Evolutionary conservation across 1,140 invertebrate species (phyloP).

Genomic region (Chymomyza costata): DNA sequence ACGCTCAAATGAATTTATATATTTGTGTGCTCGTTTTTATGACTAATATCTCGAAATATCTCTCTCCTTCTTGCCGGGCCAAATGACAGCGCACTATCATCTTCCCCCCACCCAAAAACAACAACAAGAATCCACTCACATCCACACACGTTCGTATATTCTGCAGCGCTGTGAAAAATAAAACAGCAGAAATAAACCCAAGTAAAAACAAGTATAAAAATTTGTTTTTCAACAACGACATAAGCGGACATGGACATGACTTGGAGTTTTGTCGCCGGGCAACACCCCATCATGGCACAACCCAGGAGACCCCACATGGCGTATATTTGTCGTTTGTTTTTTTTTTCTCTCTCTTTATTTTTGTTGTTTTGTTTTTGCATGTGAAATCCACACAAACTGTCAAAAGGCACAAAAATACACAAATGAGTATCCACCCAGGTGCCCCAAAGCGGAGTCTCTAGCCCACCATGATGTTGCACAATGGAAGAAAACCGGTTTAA

Average conservation of each 20-base stretch:
- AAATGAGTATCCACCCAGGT: too few species aligned
- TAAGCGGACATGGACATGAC: constrained; percentile 42
- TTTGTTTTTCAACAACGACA: constrained; percentile 66
- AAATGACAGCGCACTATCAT: constrained; percentile 52
- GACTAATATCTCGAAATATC: constrained; percentile 71
- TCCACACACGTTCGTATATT: constrained; percentile 43
- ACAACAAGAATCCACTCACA: constrained; percentile 6
- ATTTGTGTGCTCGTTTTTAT: constrained; percentile 64
- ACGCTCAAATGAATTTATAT: constrained; percentile 69
- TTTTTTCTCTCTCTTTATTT: too few species aligned
- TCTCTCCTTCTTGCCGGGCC: constrained; percentile 20
- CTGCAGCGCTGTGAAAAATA: constrained; percentile 69
- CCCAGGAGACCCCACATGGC: too few species aligned
- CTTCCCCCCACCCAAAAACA: constrained; percentile 14
- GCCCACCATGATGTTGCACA: too few species aligned
- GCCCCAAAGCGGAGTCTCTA: too few species aligned
- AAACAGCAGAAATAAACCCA: constrained; percentile 67
- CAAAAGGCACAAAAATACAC: too few species aligned
- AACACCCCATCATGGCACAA: too few species aligned
- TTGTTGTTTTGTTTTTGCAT: too few species aligned
- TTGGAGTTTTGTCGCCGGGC: too few species aligned
- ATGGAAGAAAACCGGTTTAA: too few species aligned
- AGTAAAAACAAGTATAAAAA: constrained; percentile 69
- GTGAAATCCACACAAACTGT: too few species aligned
- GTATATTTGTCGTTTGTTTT: too few species aligned